phyloP scores from a whole-genome alignment of 1,140 invertebrate genomes.

The Drosophila littoralis region DNA sequence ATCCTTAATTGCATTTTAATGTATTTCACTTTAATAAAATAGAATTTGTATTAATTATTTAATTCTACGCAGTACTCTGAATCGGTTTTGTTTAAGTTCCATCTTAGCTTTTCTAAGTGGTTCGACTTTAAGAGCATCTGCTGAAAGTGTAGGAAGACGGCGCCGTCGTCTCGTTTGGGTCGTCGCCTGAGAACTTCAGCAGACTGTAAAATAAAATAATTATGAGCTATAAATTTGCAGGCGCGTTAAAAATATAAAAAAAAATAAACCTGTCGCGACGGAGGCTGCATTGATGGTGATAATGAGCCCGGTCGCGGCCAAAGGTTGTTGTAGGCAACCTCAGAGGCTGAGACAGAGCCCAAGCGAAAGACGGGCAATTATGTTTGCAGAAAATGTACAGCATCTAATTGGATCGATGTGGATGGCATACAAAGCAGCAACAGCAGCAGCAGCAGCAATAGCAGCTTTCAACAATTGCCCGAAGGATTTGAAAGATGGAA shows the following conservation, averaged over 20 bases:
- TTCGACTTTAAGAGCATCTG: conserved; percentile 38
- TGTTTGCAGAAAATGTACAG: conserved; percentile 45
- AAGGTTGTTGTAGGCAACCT: conserved; percentile 64
- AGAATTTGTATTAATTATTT: too few species aligned
- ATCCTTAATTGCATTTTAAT: too few species aligned
- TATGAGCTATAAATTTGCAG: conserved; percentile 76
- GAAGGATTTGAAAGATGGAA: conserved; percentile 32
- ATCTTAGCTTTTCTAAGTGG: conserved; percentile 16
- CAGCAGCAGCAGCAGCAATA: neutral
- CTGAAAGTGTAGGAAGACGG: conserved; percentile 12
- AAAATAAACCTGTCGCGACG: conserved; percentile 61
- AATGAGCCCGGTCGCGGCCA: conserved; percentile 56
- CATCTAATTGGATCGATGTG: conserved; percentile 78
- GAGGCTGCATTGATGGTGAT: conserved; percentile 42
- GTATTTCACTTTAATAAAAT: too few species aligned
- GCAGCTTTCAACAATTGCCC: conserved; percentile 4
- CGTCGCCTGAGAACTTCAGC: conserved; percentile 77
- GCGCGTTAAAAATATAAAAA: conserved; percentile 46
- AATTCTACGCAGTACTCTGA: neutral
- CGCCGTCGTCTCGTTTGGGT: conserved; percentile 38
- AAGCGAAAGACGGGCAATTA: conserved; percentile 49
- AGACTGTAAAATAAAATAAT: conserved; percentile 83
- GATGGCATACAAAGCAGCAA: conserved; percentile 31
- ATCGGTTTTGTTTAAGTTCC: neutral
- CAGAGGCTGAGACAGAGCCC: conserved; percentile 16